phyloP scores from a whole-genome alignment of 2,888 invertebrate genomes.

The Xylocampa areola region DNA sequence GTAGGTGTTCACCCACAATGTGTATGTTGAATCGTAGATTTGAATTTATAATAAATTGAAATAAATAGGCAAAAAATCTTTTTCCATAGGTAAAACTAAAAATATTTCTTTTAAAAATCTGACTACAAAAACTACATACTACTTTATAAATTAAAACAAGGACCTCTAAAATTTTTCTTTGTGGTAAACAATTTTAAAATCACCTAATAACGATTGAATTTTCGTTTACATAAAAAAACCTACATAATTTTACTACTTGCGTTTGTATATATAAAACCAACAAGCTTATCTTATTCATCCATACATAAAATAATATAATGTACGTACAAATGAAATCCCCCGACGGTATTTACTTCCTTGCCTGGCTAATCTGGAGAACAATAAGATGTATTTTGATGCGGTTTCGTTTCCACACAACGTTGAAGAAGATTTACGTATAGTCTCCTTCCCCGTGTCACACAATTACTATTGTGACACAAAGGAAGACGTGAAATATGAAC shows the following conservation, averaged over 20 bases:
- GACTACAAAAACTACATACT: no score
- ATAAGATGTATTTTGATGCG: conserved; percentile 49
- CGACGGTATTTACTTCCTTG: conserved; percentile 18
- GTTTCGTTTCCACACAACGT: conserved; percentile 39
- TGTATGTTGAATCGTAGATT: conserved; percentile 4
- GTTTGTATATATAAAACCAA: no score
- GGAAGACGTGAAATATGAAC: conserved; percentile 36
- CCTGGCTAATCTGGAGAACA: conserved; percentile 52
- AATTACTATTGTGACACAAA: conserved; percentile 57
- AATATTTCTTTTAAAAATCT: no score
- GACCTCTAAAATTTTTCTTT: no score
- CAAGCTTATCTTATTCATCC: not conserved
- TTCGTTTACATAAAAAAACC: no score
- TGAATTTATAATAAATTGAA: not conserved
- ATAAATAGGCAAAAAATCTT: no score
- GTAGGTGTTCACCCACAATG: not conserved
- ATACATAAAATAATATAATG: conserved; percentile 3
- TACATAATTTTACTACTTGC: no score
- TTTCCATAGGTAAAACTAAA: no score
- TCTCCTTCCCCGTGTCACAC: conserved; percentile 42
- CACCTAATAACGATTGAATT: no score
- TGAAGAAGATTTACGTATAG: conserved; percentile 56
- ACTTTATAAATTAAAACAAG: no score
- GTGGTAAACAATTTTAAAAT: no score
- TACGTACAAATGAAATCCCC: conserved; percentile 7